Evolutionary conservation across 37 sponge, comb jelly and placozoan genomes (phyloP).

Genomic region (Agelas oroides): DNA sequence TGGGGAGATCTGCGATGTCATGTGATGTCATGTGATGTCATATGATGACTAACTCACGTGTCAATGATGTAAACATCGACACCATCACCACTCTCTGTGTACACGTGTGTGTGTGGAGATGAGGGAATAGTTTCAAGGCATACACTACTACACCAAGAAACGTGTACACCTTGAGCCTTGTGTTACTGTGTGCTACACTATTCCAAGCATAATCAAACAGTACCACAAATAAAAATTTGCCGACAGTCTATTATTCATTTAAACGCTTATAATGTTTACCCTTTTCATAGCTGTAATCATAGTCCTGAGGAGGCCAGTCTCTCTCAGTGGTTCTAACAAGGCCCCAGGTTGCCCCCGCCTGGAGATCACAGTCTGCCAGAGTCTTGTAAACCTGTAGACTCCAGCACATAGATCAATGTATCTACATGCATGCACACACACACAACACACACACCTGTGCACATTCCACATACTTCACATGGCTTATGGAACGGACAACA

Average conservation of each 20-base stretch:
- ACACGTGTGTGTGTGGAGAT: not conserved
- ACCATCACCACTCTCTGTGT: constrained; percentile 38
- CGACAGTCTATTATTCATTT: no score
- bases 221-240: no score
- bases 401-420: not conserved
- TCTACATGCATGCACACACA: not conserved
- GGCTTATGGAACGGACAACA: constrained; percentile 30
- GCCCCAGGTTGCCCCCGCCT: constrained; percentile 56
- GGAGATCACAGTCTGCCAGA: constrained; percentile 6
- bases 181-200: no score
- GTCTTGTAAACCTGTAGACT: constrained; percentile 3
- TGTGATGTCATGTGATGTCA: no score
- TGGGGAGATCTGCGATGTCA: no score
- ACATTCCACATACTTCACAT: constrained; percentile 50
- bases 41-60: constrained; percentile 78
- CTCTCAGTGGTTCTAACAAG: constrained; percentile 34
- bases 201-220: no score
- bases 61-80: constrained; percentile 73
- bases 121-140: no score
- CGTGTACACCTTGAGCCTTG: no score
- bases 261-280: not conserved
- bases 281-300: constrained; percentile 23
- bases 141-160: no score
- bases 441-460: not conserved
- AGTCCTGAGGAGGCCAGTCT: not conserved